A percentile compares a stretch with the other conserved stretches of the same genome.
Conservation (phyloP, 2,888 invertebrate species). For the Lymantria monacha region DNA sequence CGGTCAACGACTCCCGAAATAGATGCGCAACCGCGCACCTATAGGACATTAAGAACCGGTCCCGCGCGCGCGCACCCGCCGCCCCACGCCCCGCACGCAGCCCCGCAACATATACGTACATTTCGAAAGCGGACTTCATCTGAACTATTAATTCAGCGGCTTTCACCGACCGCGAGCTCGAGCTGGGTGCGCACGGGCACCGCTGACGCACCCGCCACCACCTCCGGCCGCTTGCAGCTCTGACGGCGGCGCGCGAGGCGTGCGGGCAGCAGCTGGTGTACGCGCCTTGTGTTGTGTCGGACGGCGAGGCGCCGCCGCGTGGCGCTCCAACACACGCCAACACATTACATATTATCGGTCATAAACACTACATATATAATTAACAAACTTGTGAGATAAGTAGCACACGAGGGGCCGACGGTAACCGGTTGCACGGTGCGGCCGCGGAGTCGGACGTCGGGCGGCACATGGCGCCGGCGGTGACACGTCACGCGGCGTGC, state of each 20-base stretch:
- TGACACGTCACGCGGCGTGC: not conserved
- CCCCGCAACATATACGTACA: conserved; percentile 63
- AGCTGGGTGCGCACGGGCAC: conserved; percentile 21
- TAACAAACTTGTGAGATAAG: not conserved
- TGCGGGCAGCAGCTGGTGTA: conserved; percentile 23
- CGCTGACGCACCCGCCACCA: not conserved
- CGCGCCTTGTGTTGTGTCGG: conserved; percentile 2
- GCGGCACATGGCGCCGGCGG: not conserved
- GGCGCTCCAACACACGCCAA: conserved; percentile 10
- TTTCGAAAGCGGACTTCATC: conserved; percentile 77
- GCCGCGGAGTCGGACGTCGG: conserved; percentile 5
- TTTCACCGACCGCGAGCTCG: conserved; percentile 56
- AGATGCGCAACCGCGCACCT: conserved; percentile 72
- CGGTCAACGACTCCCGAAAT: conserved; percentile 82
- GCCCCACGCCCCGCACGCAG: conserved; percentile 53
- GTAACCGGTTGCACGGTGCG: conserved; percentile 22
- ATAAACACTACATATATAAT: not conserved
- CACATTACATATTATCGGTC: not conserved
- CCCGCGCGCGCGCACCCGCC: conserved; percentile 35
- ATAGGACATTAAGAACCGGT: conserved; percentile 74
- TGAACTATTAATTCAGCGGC: conserved; percentile 69
- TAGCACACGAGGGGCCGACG: not conserved
- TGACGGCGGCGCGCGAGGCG: conserved; percentile 18
- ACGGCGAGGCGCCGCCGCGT: conserved; percentile 1
- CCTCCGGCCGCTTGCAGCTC: conserved; percentile 36